phyloP scores from a whole-genome alignment of 2,888 invertebrate species.

The Patella caerulea region DNA sequence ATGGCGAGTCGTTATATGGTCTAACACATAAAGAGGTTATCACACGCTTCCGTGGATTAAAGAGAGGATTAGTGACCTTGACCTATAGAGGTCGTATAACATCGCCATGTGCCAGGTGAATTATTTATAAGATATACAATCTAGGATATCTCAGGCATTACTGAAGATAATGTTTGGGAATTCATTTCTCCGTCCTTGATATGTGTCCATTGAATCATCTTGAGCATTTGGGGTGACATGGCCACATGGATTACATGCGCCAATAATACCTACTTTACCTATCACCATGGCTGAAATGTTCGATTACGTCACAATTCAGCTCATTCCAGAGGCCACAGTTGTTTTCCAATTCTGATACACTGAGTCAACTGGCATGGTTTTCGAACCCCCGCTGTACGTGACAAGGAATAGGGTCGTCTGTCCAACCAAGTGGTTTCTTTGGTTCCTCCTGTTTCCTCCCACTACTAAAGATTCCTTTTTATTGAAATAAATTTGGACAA shows the following conservation, averaged over 20 bases:
- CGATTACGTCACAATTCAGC: neutral
- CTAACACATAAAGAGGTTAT: constrained; percentile 77
- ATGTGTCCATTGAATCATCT: neutral
- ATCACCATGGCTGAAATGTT: no score
- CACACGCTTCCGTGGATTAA: constrained; percentile 69
- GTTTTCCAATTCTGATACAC: neutral
- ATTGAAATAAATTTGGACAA: no score
- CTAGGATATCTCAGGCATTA: neutral
- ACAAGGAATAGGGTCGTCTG: no score
- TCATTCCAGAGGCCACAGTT: neutral
- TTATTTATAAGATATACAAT: neutral
- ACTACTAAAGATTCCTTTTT: no score
- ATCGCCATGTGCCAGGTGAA: constrained; percentile 49
- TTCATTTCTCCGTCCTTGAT: no score
- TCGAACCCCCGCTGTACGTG: no score
- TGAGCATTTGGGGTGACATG: neutral
- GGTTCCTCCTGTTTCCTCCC: no score
- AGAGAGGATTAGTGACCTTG: constrained; percentile 87
- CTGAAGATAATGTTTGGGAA: no score
- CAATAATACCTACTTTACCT: neutral
- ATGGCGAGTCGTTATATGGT: constrained; percentile 85
- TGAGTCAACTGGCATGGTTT: neutral
- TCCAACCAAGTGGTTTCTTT: no score
- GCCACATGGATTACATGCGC: neutral
- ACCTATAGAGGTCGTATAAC: constrained; percentile 53